Evolutionary conservation across 2,888 invertebrate genomes (phyloP), one percentile per base, ranked within the genome.

Genomic region (Calliopum simillimum): DNA sequence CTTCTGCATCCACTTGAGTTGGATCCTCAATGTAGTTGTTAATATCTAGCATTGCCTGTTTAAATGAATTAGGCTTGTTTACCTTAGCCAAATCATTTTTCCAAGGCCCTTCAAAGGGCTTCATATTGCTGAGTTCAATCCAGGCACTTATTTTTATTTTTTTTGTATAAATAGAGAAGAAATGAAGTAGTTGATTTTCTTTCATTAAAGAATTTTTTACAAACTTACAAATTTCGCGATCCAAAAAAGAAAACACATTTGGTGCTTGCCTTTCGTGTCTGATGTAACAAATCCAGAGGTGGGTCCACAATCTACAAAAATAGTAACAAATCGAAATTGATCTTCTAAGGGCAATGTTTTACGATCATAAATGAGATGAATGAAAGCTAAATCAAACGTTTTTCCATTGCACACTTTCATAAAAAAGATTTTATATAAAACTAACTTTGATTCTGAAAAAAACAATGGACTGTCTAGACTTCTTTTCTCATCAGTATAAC

Each of bases 211-310:
- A 16, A 16, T 73, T 74, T 70, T 64, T 61, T 53, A n/a, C 68
- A 65, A 44, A 84, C 97, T 95, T 89, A 97, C 97, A 94, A 96
- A 86, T 97, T 96, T 80, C 95, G 93, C n/a, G 94, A 92, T 69
- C 97, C 97, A 87, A 96, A 97, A 88, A 97, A 98, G 87, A 92
- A 97, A 76, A 98, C 94, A 87, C 96, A 97, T 82, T 93, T 93
- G 72, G 91, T 90, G 69, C 88, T 89, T 76, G 93, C 92, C 84
- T 94, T 95, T 80, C 91, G 92, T 21, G 92, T 80, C 69, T 84
- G 92, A 82, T 91, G 92, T 84, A 94, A 91, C 78, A 92, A 87
- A 81, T 94, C 93, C 70, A 92, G 89, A 61, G 93, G 92, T 13
- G 96, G 94, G 77, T 92, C 90, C 49, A 94, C 92, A 81, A 97